Percentiles rank a stretch among this genome's conserved stretches.
These are phyloP conservation scores for Agrochola litura DNA, from an alignment of 2,888 invertebrate species.

Conservation along the genomic window DNA sequence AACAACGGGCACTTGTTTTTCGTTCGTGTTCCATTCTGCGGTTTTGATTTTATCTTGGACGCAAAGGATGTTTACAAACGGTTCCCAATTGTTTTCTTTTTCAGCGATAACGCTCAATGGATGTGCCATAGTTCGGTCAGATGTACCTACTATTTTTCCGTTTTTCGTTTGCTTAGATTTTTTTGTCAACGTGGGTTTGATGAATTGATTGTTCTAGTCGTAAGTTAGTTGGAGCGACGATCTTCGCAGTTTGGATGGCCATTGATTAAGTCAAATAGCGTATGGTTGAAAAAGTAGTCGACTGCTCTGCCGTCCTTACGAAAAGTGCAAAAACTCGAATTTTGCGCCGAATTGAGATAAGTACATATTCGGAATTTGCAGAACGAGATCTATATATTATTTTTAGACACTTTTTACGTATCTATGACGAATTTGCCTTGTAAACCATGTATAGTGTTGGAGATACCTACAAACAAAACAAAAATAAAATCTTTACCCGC, in stretches of 20 bases:
- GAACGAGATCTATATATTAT: too few species aligned
- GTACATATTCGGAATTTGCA: too few species aligned
- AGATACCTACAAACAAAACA: too few species aligned
- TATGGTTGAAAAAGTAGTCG: neutral
- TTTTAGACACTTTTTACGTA: too few species aligned
- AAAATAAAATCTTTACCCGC: too few species aligned
- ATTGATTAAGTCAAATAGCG: too few species aligned
- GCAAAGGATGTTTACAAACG: constrained; percentile 50
- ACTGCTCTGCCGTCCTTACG: too few species aligned
- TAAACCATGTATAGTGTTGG: too few species aligned
- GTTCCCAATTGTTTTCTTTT: constrained; percentile 40
- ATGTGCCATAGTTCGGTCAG: neutral
- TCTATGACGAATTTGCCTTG: too few species aligned
- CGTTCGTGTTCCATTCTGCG: constrained; percentile 17
- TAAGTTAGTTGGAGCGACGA: neutral
- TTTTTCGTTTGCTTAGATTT: constrained; percentile 8
- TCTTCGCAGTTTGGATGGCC: neutral
- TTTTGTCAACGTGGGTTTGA: neutral
- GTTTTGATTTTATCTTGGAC: constrained; percentile 6
- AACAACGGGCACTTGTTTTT: constrained; percentile 30
- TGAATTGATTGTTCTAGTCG: neutral
- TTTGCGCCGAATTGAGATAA: too few species aligned
- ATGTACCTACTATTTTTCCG: neutral
- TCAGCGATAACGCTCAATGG: constrained; percentile 47
- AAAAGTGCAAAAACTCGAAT: too few species aligned